phyloP scores from a whole-genome alignment of 2,797 vertebrate genomes.

The Pangasius sanitwongsei region DNA sequence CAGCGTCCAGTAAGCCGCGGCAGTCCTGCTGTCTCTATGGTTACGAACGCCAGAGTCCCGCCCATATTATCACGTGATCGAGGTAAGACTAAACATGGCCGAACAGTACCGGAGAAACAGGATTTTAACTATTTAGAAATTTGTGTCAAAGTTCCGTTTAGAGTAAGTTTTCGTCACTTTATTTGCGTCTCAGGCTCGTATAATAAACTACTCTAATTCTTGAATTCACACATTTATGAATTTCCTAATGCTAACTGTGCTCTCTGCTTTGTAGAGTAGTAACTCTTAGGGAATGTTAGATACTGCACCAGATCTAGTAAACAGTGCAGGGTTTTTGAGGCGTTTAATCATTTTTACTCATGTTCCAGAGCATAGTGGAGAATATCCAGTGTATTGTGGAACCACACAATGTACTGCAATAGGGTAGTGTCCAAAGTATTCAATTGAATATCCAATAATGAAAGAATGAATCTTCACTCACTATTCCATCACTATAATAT shows the following conservation, averaged over 20 bases:
- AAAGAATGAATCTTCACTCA: neutral
- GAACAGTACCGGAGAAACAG: neutral
- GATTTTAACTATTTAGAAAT: neutral
- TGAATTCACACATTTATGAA: neutral
- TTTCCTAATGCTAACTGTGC: neutral
- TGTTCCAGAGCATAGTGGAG: neutral
- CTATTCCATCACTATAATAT: neutral
- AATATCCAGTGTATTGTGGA: no score
- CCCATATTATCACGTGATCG: conserved; percentile 65
- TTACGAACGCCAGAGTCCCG: conserved; percentile 55
- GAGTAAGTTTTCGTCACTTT: neutral
- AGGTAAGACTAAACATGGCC: conserved; percentile 25
- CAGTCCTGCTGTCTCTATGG: conserved; percentile 61
- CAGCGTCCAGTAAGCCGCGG: conserved; percentile 59
- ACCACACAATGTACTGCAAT: neutral
- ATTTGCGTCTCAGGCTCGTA: neutral
- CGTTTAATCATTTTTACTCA: neutral
- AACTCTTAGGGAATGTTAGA: neutral
- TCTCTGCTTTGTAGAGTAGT: neutral
- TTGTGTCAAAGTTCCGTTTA: neutral
- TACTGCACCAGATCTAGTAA: no score
- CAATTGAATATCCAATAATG: neutral
- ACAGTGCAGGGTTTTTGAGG: neutral
- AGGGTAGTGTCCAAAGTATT: neutral
- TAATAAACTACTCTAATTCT: neutral